phyloP scores from a whole-genome alignment of 2,113 vertebrate genomes.

The Perccottus glenii region DNA sequence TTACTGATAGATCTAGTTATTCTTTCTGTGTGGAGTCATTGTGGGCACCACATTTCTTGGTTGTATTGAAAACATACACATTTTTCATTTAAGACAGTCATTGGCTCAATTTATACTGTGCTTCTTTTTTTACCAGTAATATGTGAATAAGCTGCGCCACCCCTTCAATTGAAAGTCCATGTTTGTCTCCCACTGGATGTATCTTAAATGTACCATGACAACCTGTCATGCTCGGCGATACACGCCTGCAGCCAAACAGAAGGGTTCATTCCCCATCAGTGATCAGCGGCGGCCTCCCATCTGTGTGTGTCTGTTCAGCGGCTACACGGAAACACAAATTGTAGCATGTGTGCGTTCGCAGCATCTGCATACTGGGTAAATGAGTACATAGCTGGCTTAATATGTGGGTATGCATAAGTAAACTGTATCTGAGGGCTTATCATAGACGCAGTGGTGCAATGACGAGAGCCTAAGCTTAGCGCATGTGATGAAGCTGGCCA shows the following conservation, averaged over 20 bases:
- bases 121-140: conserved; percentile 36
- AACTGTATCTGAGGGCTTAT: conserved; percentile 41
- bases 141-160: conserved; percentile 13
- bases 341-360: conserved; percentile 40
- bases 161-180: conserved; percentile 24
- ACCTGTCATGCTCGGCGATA: conserved; percentile 67
- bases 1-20: too few relatives aligned
- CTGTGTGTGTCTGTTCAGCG: conserved; percentile 42
- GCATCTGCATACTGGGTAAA: conserved; percentile 43
- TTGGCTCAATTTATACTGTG: conserved; percentile 8
- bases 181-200: conserved; percentile 43
- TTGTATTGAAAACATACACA: too few relatives aligned
- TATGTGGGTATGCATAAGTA: conserved; percentile 20
- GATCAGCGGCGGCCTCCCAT: conserved; percentile 51
- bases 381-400: conserved; percentile 17
- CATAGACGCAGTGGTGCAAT: conserved; percentile 58
- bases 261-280: conserved; percentile 75
- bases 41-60: too few relatives aligned
- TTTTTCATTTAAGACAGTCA: too few relatives aligned
- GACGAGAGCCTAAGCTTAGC: conserved; percentile 64
- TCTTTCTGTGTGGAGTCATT: too few relatives aligned
- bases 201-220: conserved; percentile 76
- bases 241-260: conserved; percentile 69
- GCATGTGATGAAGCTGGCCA: conserved; percentile 53
- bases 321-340: conserved; percentile 52